Base-by-base conservation (phyloP, 2,113 vertebrate genomes). In the Trachemys scripta region DNA sequence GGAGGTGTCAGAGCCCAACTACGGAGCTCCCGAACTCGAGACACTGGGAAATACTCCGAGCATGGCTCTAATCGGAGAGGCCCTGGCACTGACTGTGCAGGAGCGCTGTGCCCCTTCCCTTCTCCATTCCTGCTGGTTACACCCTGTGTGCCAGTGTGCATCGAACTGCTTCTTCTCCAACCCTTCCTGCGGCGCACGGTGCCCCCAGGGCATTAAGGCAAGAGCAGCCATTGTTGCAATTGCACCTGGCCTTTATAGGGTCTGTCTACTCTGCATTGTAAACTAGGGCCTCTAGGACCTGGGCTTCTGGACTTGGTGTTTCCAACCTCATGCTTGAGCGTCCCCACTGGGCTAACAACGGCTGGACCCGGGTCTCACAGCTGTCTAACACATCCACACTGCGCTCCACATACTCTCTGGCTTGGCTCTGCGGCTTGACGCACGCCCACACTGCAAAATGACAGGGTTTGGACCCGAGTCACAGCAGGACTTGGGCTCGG, bases 211-310 rank as follows among this genome's bases (percentile, higher is more conserved):
- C 65, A 38, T 8, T 35, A 17, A 65, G 22, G 0, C 0, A 86
- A 92, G 85, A 95, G 94, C 92, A 91, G 92, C 89, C 94, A 94
- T 97, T 91, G 96, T 94, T 97, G 95, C 96, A 95, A 92, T 92
- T 3, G 0, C 10, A 82, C 87, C 72, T 93, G 85, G 97, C 35
- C 62, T n/a, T 97, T 94, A 91, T 76, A 93, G 92, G 90, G 90
- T 0, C 85, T 95, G 90, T 91, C 95, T 94, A 35, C 35, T 9
- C 35, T n/a, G 19, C 65, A 38, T 22, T 10, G 19, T 22, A 22
- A n/a, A 72, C 19, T 19, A 38, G 5, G n/a, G n/a, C 1, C 35
- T 17, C 62, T 69, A 8, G 35, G 35, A 69, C 62, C 16, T 31
- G 16, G 8, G 31, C 31, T 17, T 69, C 62, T n/a, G 62, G 62